phyloP scores from a whole-genome alignment of 2,797 vertebrate genomes.

The Simalia tracyae region DNA sequence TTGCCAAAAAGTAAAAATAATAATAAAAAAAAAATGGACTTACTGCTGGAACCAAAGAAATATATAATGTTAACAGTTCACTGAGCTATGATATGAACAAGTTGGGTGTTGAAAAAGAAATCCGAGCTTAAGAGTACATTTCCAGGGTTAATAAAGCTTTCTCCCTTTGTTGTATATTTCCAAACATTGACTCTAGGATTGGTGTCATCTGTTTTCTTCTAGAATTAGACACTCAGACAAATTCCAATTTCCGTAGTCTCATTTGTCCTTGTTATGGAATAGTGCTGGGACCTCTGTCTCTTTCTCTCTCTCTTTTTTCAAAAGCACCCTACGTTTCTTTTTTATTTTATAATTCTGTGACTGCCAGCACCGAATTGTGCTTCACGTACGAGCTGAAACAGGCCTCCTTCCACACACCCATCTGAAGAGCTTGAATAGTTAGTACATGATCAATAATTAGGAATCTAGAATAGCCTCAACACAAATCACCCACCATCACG shows the following conservation, averaged over 20 bases:
- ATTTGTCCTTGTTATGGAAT: slow-evolving; percentile 53
- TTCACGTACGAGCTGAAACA: background rate
- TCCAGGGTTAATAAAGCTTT: slow-evolving; percentile 74
- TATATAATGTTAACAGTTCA: slow-evolving; percentile 78
- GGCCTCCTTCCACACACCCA: rapidly evolving
- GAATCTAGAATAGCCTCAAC: background rate
- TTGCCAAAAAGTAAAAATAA: slow-evolving; percentile 40
- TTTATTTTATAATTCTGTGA: background rate
- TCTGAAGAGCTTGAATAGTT: too few relatives aligned
- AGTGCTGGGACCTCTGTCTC: background rate
- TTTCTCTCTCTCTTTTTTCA: background rate
- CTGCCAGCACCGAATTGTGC: background rate
- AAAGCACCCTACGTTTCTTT: background rate
- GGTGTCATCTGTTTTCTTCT: slow-evolving; percentile 62
- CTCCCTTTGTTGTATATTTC: slow-evolving; percentile 70
- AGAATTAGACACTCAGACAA: slow-evolving; percentile 65
- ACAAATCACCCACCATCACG: background rate
- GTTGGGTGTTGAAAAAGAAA: slow-evolving; percentile 71
- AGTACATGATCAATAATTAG: background rate
- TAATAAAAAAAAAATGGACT: slow-evolving; percentile 60
- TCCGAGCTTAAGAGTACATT: slow-evolving; percentile 67
- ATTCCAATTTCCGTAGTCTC: slow-evolving; percentile 53
- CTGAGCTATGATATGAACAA: slow-evolving; percentile 81
- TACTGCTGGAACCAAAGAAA: slow-evolving; percentile 72
- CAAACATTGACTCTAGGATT: slow-evolving; percentile 60